Evolutionary conservation across 2,113 vertebrate genomes (phyloP).

Genomic region (Odontesthes bonariensis): DNA sequence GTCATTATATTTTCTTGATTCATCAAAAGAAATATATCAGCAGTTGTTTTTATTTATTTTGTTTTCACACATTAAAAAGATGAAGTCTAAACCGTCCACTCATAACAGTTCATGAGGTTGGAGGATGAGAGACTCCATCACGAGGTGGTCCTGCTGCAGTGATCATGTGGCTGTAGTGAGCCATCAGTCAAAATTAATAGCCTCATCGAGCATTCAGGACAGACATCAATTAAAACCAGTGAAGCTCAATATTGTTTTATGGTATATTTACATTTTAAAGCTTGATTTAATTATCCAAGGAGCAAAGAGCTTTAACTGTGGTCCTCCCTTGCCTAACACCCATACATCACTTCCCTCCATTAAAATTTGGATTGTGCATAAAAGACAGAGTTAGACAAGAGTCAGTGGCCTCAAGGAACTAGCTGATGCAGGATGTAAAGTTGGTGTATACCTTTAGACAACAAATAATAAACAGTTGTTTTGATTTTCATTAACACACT

Average conservation of each 20-base stretch:
- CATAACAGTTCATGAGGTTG: slow-evolving; percentile 5
- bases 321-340: slow-evolving; percentile 60
- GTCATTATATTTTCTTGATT: not conserved
- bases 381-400: slow-evolving; percentile 38
- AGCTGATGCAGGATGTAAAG: not conserved
- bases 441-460: slow-evolving; percentile 6
- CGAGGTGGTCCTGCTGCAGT: slow-evolving; percentile 45
- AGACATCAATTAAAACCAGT: slow-evolving; percentile 77
- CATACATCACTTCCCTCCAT: slow-evolving; percentile 57
- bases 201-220: slow-evolving; percentile 68
- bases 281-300: slow-evolving; percentile 77
- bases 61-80: not conserved
- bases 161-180: slow-evolving; percentile 52
- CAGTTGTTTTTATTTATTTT: not conserved
- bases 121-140: slow-evolving; percentile 20
- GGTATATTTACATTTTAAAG: slow-evolving; percentile 82
- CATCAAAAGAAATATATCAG: not conserved
- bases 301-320: slow-evolving; percentile 55
- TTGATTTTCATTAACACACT: not conserved
- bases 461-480: not conserved
- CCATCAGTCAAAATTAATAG: slow-evolving; percentile 79
- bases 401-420: slow-evolving; percentile 19
- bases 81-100: not conserved
- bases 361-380: slow-evolving; percentile 52
- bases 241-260: slow-evolving; percentile 81